phyloP scores from a whole-genome alignment of 2,888 invertebrate genomes.

The Emmelina monodactyla region DNA sequence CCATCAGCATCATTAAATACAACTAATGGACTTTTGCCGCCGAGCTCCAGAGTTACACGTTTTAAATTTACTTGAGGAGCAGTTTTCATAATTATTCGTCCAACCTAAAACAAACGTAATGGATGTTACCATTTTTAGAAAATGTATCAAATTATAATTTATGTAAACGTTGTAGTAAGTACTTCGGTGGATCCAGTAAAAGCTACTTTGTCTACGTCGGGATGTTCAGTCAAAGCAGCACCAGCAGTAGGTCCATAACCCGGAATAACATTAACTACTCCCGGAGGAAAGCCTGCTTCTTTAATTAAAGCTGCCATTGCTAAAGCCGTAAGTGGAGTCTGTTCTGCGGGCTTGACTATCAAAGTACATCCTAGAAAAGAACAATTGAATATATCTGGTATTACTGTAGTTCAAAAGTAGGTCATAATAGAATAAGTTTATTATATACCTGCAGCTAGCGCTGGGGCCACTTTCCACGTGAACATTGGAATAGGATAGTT shows the following conservation, averaged over 20 bases:
- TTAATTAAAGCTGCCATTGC: conserved; percentile 85
- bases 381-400: neutral
- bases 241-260: conserved; percentile 87
- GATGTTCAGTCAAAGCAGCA: conserved; percentile 76
- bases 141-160: neutral
- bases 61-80: conserved; percentile 83
- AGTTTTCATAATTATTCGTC: conserved; percentile 66
- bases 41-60: conserved; percentile 83
- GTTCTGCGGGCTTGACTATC: conserved; percentile 93
- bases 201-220: conserved; percentile 85
- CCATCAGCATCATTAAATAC: conserved; percentile 83
- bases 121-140: neutral
- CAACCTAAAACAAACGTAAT: conserved; percentile 44
- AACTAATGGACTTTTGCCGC: conserved; percentile 89
- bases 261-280: conserved; percentile 90
- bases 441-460: conserved; percentile 69
- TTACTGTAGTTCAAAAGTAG: too few species aligned
- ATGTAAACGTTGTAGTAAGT: neutral
- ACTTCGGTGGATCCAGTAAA: conserved; percentile 69
- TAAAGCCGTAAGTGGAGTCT: conserved; percentile 90
- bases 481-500: conserved; percentile 93
- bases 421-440: neutral
- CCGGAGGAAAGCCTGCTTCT: conserved; percentile 91
- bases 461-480: conserved; percentile 91
- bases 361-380: conserved; percentile 75